These are phyloP conservation scores for Antedon mediterranea DNA, from an alignment of 53 echinoderm and acorn worm genomes.

Conservation along the genomic window DNA sequence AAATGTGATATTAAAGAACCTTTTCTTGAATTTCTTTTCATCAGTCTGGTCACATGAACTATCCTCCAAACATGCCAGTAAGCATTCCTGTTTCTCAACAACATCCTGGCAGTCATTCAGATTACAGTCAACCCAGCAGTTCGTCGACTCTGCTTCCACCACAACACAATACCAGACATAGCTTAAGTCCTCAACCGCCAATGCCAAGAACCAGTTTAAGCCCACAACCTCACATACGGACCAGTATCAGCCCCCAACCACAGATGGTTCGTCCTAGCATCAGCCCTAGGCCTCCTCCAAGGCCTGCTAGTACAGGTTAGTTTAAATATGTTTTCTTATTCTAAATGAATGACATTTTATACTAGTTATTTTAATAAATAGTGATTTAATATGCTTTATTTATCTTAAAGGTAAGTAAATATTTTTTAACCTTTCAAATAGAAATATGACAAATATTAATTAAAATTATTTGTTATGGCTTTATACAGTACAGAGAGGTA, in stretches of 20 bases:
- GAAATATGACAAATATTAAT: too few species aligned
- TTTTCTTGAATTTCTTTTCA: not conserved
- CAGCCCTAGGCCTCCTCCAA: conserved; percentile 71
- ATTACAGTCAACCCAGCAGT: conserved; percentile 16
- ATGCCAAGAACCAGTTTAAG: conserved; percentile 34
- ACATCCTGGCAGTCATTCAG: conserved; percentile 21
- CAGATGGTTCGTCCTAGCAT: conserved; percentile 71
- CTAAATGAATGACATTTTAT: too few species aligned
- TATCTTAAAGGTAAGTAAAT: too few species aligned
- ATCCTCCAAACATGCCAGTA: conserved; percentile 82
- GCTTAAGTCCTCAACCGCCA: conserved; percentile 46
- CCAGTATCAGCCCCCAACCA: conserved; percentile 89
- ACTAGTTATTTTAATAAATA: too few species aligned
- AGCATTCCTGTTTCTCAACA: conserved; percentile 49
- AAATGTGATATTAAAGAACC: too few species aligned
- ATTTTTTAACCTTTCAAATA: too few species aligned
- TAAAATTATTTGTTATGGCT: too few species aligned
- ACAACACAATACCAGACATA: conserved; percentile 27
- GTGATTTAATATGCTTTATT: too few species aligned
- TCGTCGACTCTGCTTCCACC: conserved; percentile 76
- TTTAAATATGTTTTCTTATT: not conserved
- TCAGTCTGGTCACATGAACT: conserved; percentile 4
- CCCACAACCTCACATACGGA: conserved; percentile 58
- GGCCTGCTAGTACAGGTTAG: conserved; percentile 97
- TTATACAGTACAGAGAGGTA: too few species aligned